Percentiles rank a stretch among this genome's conserved stretches.
These are phyloP conservation scores for Syngnathus acus DNA, from an alignment of 2,797 vertebrate species.

Conservation along the genomic window DNA sequence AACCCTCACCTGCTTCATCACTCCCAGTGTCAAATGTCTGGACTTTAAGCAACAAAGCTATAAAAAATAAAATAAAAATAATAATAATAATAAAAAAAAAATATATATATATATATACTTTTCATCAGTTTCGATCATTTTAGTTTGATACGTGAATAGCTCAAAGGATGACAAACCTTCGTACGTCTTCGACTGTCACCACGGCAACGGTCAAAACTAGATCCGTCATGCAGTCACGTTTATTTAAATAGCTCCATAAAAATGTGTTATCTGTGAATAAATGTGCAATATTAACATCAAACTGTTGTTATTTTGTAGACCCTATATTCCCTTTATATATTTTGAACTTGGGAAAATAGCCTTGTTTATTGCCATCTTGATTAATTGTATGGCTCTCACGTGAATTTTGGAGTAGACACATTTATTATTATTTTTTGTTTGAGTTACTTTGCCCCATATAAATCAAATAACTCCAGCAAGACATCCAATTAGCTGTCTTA, in stretches of 20 bases:
- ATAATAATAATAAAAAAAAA: background rate
- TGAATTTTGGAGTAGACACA: background rate
- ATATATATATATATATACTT: background rate
- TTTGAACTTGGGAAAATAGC: too few species aligned
- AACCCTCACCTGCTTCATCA: background rate
- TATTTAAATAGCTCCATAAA: background rate
- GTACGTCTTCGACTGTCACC: background rate
- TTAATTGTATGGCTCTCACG: background rate
- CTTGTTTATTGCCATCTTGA: too few species aligned
- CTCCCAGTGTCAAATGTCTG: background rate
- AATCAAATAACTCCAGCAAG: background rate
- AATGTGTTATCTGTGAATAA: background rate
- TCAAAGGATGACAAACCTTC: background rate
- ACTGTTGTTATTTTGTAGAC: background rate
- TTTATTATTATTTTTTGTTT: background rate
- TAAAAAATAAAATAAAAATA: background rate
- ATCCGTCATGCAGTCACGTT: background rate
- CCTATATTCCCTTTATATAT: too few species aligned
- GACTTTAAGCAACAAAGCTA: background rate
- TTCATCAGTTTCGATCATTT: too few species aligned
- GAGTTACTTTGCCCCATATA: background rate
- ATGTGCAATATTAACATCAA: background rate
- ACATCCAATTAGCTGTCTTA: background rate
- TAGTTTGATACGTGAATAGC: background rate
- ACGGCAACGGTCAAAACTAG: background rate